A percentile compares a stretch with the other conserved stretches of the same genome.
Evolutionary conservation across 1,140 invertebrate species (phyloP).

Genomic region (Drosophila mayri): DNA sequence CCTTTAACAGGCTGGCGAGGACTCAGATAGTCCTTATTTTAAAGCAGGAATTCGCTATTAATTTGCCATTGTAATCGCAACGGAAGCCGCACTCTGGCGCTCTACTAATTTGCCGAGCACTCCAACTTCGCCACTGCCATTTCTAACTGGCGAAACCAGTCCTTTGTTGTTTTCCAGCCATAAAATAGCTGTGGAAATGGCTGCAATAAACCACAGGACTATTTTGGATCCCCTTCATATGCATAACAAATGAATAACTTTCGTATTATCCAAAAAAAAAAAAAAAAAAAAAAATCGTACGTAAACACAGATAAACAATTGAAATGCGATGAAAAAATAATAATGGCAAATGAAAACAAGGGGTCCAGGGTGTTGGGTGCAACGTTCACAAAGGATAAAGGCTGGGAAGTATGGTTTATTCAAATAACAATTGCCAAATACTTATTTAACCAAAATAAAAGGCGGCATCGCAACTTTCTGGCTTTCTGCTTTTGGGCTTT

Average conservation of each 20-base stretch:
- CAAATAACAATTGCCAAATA: slow-evolving; percentile 80
- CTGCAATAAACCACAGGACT: slow-evolving; percentile 48
- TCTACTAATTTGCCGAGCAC: slow-evolving; percentile 45
- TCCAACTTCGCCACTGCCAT: slow-evolving; percentile 23
- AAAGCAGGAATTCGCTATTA: slow-evolving; percentile 30
- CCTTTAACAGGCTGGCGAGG: neutral
- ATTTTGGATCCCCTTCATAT: slow-evolving; percentile 69
- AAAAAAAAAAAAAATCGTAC: slow-evolving; percentile 15
- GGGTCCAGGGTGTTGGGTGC: neutral
- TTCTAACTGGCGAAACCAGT: slow-evolving; percentile 51
- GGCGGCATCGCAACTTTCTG: slow-evolving; percentile 59
- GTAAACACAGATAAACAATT: slow-evolving; percentile 65
- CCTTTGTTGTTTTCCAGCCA: slow-evolving; percentile 47
- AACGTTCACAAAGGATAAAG: slow-evolving; percentile 46
- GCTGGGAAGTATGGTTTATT: slow-evolving; percentile 52
- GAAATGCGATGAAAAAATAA: slow-evolving; percentile 56
- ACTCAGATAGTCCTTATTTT: slow-evolving; percentile 5
- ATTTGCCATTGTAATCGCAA: slow-evolving; percentile 30
- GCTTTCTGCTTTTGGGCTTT: slow-evolving; percentile 53
- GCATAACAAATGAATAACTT: slow-evolving; percentile 79
- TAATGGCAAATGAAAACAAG: slow-evolving; percentile 56
- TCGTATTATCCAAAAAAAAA: slow-evolving; percentile 52
- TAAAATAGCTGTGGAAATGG: slow-evolving; percentile 18
- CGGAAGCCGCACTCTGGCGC: slow-evolving; percentile 57
- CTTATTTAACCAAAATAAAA: slow-evolving; percentile 76